Percentiles rank a stretch among this genome's conserved stretches.
Conservation (phyloP, 2,797 vertebrate genomes). For the Gymnodraco acuticeps region DNA sequence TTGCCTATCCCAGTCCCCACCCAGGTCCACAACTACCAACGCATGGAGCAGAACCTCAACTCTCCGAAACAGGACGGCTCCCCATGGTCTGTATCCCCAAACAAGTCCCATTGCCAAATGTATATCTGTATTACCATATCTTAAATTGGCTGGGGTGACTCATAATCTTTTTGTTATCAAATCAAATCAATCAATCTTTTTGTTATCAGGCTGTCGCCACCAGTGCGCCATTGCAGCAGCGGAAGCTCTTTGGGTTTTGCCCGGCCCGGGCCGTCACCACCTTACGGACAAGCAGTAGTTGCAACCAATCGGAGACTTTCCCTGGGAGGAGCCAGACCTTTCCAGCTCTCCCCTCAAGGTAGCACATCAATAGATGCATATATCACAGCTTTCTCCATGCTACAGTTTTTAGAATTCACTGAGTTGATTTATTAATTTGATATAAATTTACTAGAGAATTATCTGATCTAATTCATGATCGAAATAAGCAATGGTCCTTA, state of each 20-base stretch:
- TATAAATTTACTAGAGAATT: no score
- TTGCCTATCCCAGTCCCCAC: conserved; percentile 96
- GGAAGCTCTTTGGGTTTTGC: conserved; percentile 86
- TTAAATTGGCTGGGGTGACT: neutral
- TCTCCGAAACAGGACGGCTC: conserved; percentile 85
- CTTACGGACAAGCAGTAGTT: conserved; percentile 82
- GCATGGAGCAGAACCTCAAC: conserved; percentile 95
- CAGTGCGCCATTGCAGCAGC: conserved; percentile 88
- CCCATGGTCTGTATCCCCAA: conserved; percentile 84
- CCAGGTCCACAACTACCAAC: conserved; percentile 96
- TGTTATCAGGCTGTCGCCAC: conserved; percentile 77
- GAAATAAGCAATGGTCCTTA: no score
- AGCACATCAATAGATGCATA: conserved; percentile 1
- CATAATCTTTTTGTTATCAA: conserved; percentile 38
- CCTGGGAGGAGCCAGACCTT: conserved; percentile 89
- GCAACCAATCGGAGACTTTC: conserved; percentile 88
- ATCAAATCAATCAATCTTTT: neutral
- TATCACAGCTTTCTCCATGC: neutral
- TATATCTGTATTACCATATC: neutral
- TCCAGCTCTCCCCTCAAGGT: conserved; percentile 93
- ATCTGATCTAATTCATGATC: no score
- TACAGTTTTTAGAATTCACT: neutral
- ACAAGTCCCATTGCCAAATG: neutral
- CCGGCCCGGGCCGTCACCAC: conserved; percentile 88
- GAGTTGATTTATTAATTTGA: neutral